Base-by-base conservation (phyloP, 2,888 invertebrate species). In the Atethmia centrago region DNA sequence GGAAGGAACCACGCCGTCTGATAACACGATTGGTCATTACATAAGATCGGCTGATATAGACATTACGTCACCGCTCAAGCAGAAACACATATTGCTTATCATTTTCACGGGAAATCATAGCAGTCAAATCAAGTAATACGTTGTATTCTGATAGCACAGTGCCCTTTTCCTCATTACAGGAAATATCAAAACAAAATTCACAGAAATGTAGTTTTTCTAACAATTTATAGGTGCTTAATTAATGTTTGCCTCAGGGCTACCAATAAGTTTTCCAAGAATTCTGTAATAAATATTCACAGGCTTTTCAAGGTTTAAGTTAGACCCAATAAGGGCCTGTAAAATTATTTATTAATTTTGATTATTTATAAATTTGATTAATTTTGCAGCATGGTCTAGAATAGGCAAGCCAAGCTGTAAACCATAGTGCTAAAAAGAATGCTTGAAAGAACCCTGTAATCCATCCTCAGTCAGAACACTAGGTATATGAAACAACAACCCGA, bases 1-100 rank as follows among this genome's bases (percentile, higher is more conserved):
- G 64, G 56, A 75, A 72, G 80, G 76, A 76, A 85, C 87, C 87
- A 80, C 70, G 86, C 90, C 45, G 90, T 89, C 88, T 90, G 87
- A 85, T 82, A 81, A 71, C 69, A 68, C 56, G 68, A 85, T 78
- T 87, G 80, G 74, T 83, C 82, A 87, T 82, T 82, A 77, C 76
- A 79, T 85, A 80, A 83, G 82, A 77, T 67, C 71, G 75, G 69
- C 69, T 40, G 70, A 77, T 79, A 80, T 53, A 75, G 55, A 51
- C 36, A 76, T 86, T 77, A 83, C 88, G 82, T 80, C 80, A 82
- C 64, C 40, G 64, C 58, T 77, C 65, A 65, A 70, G 72, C 65
- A 74, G 65, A 81, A 83, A 71, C 67, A 62, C 63, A 51, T 16
- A 51, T 10, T 28, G 40, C 66, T 84, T 85, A 87, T 88, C 84